These are phyloP conservation scores for Frankliniella fusca DNA, from an alignment of 2,888 invertebrate genomes.

Conservation along the genomic window DNA sequence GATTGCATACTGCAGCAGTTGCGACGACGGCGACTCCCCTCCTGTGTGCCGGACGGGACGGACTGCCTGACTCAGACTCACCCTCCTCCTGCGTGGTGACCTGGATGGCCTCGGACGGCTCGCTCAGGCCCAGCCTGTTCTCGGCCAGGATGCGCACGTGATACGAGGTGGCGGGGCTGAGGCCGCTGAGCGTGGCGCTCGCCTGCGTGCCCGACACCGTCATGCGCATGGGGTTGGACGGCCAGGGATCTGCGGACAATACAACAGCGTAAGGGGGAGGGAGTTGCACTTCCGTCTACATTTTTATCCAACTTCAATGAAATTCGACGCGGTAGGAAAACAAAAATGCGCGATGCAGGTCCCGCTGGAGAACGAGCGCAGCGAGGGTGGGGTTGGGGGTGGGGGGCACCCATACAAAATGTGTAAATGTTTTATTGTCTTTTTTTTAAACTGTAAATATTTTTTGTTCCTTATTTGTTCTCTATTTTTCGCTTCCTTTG, in stretches of 20 bases:
- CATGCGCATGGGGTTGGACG: constrained; percentile 73
- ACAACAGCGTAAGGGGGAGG: no score
- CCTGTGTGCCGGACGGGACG: neutral
- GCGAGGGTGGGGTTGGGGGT: neutral
- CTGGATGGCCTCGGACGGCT: constrained; percentile 79
- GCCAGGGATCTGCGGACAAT: constrained; percentile 66
- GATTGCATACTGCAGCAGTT: no score
- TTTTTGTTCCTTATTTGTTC: no score
- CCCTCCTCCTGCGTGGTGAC: constrained; percentile 81
- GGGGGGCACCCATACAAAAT: no score
- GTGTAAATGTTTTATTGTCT: no score
- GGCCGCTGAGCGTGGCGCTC: constrained; percentile 71
- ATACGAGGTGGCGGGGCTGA: constrained; percentile 82
- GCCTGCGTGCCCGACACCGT: constrained; percentile 79
- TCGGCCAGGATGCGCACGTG: constrained; percentile 84
- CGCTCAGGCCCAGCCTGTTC: constrained; percentile 82
- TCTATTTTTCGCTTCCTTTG: no score
- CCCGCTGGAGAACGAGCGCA: neutral
- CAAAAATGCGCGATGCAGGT: no score
- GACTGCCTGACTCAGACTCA: constrained; percentile 41
- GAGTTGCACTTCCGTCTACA: no score
- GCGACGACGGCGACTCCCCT: no score
- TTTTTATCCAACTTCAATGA: no score
- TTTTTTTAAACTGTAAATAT: no score
- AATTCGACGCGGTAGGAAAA: no score